Conservation (phyloP, 2,888 invertebrate genomes). For the Caprella mutica region DNA sequence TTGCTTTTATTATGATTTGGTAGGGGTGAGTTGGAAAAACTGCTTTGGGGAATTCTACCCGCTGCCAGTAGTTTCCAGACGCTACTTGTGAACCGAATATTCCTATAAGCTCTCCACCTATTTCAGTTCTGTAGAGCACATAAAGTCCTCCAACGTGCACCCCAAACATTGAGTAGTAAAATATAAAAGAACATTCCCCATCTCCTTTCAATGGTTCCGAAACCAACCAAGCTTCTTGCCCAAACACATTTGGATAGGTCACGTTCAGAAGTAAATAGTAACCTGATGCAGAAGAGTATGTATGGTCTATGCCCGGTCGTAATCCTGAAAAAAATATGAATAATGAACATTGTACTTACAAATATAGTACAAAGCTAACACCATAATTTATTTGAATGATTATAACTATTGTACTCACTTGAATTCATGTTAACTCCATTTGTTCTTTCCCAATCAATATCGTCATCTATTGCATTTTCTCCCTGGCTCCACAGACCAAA, state of each 20-base stretch:
- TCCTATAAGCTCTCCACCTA: background rate
- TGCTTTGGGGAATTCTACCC: too few species aligned
- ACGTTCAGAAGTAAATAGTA: background rate
- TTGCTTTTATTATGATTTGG: slow-evolving; percentile 16
- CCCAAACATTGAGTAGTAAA: too few species aligned
- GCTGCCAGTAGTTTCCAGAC: background rate
- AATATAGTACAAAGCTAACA: too few species aligned
- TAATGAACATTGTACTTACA: too few species aligned
- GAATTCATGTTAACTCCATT: slow-evolving; percentile 7
- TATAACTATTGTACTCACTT: too few species aligned
- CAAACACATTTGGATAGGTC: background rate
- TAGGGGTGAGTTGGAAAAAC: background rate
- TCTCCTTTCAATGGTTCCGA: background rate
- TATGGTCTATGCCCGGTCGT: background rate
- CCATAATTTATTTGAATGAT: too few species aligned
- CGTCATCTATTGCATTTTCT: slow-evolving; percentile 15
- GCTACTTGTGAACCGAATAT: background rate
- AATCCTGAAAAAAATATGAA: background rate
- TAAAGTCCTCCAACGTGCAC: too few species aligned
- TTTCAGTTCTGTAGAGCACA: background rate
- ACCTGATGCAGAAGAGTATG: background rate
- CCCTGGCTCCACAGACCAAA: slow-evolving; percentile 15
- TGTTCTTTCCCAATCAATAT: slow-evolving; percentile 21
- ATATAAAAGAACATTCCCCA: background rate
- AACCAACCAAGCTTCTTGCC: background rate